phyloP scores from a whole-genome alignment of 2,797 vertebrate genomes.

The Sylvia borin region DNA sequence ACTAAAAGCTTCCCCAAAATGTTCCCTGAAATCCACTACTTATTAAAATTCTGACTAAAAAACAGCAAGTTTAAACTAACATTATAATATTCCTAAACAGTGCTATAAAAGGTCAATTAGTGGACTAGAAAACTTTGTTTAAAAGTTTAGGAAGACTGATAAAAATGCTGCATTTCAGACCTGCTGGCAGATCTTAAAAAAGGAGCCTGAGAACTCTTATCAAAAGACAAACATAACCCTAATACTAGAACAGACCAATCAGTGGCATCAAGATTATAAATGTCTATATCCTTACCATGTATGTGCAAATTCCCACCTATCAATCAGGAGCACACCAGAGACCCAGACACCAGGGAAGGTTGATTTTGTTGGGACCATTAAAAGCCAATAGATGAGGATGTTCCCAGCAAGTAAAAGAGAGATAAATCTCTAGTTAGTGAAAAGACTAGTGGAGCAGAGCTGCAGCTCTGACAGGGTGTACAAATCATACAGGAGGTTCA shows the following conservation, averaged over 20 bases:
- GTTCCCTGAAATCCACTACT: not conserved
- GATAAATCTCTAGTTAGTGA: not conserved
- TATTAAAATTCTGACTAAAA: not conserved
- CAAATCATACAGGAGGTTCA: rapidly evolving
- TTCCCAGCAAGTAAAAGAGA: not conserved
- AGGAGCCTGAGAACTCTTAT: not conserved
- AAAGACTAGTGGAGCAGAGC: not conserved
- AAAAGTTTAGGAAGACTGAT: not conserved
- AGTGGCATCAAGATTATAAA: not conserved
- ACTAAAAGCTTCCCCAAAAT: not conserved
- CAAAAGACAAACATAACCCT: not conserved
- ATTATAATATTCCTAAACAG: not conserved
- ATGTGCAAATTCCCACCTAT: not conserved
- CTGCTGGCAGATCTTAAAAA: not conserved
- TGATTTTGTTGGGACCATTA: not conserved
- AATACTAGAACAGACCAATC: not conserved
- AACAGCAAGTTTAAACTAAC: not conserved
- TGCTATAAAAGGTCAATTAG: not conserved
- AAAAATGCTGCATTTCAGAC: not conserved
- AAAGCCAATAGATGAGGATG: not conserved
- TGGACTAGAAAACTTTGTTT: not conserved
- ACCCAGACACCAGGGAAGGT: not conserved
- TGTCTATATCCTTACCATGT: not conserved
- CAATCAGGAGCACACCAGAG: not conserved
- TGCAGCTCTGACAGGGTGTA: not conserved